Percentiles rank a stretch among this genome's conserved stretches.
Conservation (phyloP, 2,888 invertebrate genomes). For the Andrena haemorrhoa region DNA sequence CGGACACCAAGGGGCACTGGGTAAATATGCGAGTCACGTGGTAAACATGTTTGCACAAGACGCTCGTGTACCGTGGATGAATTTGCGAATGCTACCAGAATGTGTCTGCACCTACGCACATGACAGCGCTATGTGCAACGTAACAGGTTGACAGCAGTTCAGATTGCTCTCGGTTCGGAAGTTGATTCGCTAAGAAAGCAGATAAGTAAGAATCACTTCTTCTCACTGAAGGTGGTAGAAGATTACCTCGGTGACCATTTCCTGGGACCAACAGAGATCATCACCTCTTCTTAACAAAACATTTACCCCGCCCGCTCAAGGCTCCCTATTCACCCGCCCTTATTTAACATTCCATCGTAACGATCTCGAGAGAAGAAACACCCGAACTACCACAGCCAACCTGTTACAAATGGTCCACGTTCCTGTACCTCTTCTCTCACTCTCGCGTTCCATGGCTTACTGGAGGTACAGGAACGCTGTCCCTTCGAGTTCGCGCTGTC, state of each 20-base stretch:
- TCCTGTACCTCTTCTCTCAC: neutral
- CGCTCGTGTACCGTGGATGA: constrained; percentile 61
- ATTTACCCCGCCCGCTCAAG: no score
- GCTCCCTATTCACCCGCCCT: no score
- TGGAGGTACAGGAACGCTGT: constrained; percentile 30
- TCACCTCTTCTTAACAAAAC: no score
- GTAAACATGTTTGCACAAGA: constrained; percentile 66
- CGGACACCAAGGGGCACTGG: constrained; percentile 71
- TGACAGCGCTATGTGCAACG: neutral
- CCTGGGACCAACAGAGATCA: no score
- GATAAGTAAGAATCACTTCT: no score
- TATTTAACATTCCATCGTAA: no score
- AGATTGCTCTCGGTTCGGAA: neutral
- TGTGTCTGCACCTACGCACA: constrained; percentile 62
- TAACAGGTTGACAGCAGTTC: constrained; percentile 38
- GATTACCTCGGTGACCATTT: no score
- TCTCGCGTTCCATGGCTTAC: constrained; percentile 4
- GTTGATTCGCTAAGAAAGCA: neutral
- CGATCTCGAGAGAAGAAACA: neutral
- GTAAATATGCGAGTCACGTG: constrained; percentile 75
- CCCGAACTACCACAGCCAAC: constrained; percentile 26
- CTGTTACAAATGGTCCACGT: constrained; percentile 9
- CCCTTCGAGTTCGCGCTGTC: constrained; percentile 17
- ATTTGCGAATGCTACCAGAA: constrained; percentile 57
- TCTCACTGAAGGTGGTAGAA: no score